Conservation (phyloP, 2,113 vertebrate species). For the Dermatemys mawii region DNA sequence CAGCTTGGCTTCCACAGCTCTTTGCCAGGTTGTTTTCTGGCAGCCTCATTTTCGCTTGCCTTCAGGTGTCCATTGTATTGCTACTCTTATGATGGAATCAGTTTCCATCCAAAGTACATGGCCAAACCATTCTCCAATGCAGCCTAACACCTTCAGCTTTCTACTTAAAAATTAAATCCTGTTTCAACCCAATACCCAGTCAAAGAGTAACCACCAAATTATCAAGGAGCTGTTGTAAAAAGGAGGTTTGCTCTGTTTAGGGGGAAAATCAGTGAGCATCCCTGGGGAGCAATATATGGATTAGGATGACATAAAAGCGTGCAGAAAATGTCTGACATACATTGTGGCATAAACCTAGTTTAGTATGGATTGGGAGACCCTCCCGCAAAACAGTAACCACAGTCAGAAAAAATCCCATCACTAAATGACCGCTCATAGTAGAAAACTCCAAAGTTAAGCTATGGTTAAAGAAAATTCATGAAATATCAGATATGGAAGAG, state of each 20-base stretch:
- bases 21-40: too few relatives aligned
- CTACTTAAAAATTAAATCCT: background rate
- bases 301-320: background rate
- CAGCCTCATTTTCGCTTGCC: too few relatives aligned
- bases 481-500: background rate
- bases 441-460: too few relatives aligned
- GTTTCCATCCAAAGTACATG: too few relatives aligned
- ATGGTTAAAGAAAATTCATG: background rate
- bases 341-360: constrained; percentile 4
- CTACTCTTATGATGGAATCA: too few relatives aligned
- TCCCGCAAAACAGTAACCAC: constrained; percentile 14
- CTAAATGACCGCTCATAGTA: background rate
- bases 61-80: too few relatives aligned
- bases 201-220: background rate
- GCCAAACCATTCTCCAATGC: too few relatives aligned
- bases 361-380: background rate
- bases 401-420: background rate
- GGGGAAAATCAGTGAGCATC: background rate
- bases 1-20: too few relatives aligned
- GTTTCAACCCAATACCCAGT: background rate
- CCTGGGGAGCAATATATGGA: background rate
- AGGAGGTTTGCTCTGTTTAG: background rate
- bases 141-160: background rate
- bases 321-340: background rate
- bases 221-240: background rate